phyloP scores from a whole-genome alignment of 2,888 invertebrate genomes.

The Dinocampus coccinellae region DNA sequence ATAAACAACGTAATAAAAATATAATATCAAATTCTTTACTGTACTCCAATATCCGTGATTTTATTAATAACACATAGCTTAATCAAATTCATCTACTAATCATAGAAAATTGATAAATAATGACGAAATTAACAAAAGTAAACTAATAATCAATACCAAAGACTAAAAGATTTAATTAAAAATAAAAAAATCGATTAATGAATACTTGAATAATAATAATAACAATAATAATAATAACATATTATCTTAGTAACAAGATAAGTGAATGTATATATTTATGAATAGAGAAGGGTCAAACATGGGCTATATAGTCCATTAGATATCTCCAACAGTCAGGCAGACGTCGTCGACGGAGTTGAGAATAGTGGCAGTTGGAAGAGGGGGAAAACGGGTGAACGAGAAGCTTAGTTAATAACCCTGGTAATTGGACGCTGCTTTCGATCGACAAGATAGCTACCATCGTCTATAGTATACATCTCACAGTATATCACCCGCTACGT shows the following conservation, averaged over 20 bases:
- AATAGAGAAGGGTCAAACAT: slow-evolving; percentile 36
- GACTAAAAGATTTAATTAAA: neutral
- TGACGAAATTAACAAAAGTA: no score
- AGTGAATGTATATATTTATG: slow-evolving; percentile 22
- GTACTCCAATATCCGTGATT: no score
- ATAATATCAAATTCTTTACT: no score
- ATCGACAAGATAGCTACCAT: slow-evolving; percentile 61
- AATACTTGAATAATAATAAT: neutral
- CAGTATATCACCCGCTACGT: slow-evolving; percentile 12
- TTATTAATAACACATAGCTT: no score
- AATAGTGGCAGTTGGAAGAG: slow-evolving; percentile 44
- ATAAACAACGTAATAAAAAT: no score
- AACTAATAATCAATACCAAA: neutral
- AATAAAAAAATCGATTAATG: neutral
- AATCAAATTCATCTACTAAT: no score
- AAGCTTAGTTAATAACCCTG: slow-evolving; percentile 65
- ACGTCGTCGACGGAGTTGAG: slow-evolving; percentile 43
- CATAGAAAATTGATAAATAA: no score
- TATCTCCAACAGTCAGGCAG: slow-evolving; percentile 48
- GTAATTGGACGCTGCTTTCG: slow-evolving; percentile 64
- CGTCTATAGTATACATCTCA: slow-evolving; percentile 37
- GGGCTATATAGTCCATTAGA: slow-evolving; percentile 38
- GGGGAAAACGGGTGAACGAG: slow-evolving; percentile 45
- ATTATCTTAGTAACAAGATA: slow-evolving; percentile 22
- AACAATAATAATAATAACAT: neutral